A percentile compares a stretch with the other conserved stretches of the same genome.
phyloP scores from a whole-genome alignment of 2,113 vertebrate genomes.

The Oryzias curvinotus region DNA sequence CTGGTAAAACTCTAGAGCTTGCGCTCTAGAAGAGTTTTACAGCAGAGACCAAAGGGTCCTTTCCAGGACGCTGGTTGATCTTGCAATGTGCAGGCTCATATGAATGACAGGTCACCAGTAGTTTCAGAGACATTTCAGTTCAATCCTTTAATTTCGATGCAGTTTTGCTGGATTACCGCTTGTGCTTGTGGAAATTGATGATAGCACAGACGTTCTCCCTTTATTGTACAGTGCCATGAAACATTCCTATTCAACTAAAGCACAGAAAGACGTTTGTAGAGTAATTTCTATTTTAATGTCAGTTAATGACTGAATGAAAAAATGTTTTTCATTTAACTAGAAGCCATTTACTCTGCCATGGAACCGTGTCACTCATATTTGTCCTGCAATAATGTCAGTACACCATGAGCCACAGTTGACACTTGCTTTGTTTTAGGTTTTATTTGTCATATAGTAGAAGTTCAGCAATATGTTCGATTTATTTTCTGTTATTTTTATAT shows the following conservation, averaged over 20 bases:
- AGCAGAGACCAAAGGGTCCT: constrained; percentile 69
- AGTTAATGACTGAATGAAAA: constrained; percentile 16
- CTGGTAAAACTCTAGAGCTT: constrained; percentile 55
- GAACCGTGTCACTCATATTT: constrained; percentile 48
- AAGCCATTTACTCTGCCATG: constrained; percentile 35
- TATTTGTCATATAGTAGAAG: constrained; percentile 55
- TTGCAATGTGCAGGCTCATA: constrained; percentile 51
- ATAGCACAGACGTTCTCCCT: constrained; percentile 70
- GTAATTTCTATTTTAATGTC: constrained; percentile 39
- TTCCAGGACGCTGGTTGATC: constrained; percentile 56
- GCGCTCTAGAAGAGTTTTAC: constrained; percentile 42
- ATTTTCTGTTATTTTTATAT: constrained; percentile 15
- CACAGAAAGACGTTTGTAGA: constrained; percentile 65
- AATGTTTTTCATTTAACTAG: constrained; percentile 11
- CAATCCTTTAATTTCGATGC: constrained; percentile 36
- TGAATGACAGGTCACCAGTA: constrained; percentile 42
- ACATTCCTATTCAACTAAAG: constrained; percentile 73
- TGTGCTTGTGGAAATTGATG: constrained; percentile 53
- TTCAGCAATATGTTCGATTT: constrained; percentile 64
- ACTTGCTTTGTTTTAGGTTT: constrained; percentile 24
- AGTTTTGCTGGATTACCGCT: constrained; percentile 45
- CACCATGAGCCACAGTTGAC: constrained; percentile 42
- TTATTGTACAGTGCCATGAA: constrained; percentile 74
- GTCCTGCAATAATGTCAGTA: constrained; percentile 64
- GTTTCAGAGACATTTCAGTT: constrained; percentile 40